These are phyloP conservation scores for Anagrus nilaparvatae DNA, from an alignment of 1,140 invertebrate species.

Conservation along the genomic window DNA sequence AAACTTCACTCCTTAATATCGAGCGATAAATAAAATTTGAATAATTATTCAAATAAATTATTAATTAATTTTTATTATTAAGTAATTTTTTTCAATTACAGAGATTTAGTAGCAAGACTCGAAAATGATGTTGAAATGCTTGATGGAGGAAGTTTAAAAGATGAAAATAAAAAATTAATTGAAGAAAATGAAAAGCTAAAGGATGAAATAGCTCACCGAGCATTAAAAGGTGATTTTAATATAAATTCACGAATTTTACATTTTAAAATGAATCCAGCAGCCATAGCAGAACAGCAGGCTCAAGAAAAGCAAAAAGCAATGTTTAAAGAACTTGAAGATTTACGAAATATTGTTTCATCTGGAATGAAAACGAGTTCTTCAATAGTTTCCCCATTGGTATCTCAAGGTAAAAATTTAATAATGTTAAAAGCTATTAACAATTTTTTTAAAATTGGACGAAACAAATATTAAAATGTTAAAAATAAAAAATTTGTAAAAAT, in stretches of 20 bases:
- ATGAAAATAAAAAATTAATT: constrained; percentile 39
- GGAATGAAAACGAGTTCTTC: constrained; percentile 24
- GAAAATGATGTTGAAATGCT: constrained; percentile 49
- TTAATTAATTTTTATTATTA: constrained; percentile 3
- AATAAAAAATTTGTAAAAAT: background rate
- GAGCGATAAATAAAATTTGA: too few species aligned
- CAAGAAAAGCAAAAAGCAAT: constrained; percentile 57
- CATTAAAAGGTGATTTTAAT: constrained; percentile 47
- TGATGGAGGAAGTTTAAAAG: constrained; percentile 22
- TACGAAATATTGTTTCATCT: constrained; percentile 39
- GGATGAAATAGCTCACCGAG: constrained; percentile 53
- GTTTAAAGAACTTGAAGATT: constrained; percentile 56
- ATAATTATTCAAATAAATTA: too few species aligned
- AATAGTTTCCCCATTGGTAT: constrained; percentile 18
- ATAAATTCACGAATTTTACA: constrained; percentile 49
- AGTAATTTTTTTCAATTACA: constrained; percentile 26
- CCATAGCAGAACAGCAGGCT: constrained; percentile 52
- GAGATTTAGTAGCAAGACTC: constrained; percentile 55
- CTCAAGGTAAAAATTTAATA: too few species aligned
- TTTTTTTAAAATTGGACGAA: background rate
- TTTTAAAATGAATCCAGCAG: constrained; percentile 62
- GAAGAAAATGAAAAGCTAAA: constrained; percentile 54
- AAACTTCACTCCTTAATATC: too few species aligned
- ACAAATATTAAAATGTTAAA: constrained; percentile 21
- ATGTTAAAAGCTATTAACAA: too few species aligned